Base-by-base conservation (phyloP, 1,140 invertebrate species). In the Drosophila setifemur region DNA sequence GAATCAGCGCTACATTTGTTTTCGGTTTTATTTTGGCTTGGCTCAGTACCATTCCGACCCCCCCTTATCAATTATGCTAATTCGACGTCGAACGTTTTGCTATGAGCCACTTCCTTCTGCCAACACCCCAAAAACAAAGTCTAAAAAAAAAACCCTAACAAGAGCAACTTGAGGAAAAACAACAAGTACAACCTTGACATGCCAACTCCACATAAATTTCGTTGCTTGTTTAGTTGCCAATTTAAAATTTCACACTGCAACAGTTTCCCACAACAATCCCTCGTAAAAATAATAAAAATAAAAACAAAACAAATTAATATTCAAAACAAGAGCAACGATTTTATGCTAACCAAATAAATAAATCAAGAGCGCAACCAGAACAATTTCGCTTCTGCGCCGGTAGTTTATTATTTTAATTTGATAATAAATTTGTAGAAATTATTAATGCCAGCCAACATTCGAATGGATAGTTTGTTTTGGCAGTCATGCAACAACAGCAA, bases 351-450 rank as follows among this genome's bases (percentile, higher is more conserved):
- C 29, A 73, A 79, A 81, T 74, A 77, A 74, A 83, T 70, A 83
- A 66, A 48, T 54, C 39, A 83, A 60, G 49, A 52, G 47, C 33
- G 16, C 53, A 9, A 25, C n/a, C 8, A 25, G 29, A 25, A 11
- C 8, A 5, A 9, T 12, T 37, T 12, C 1, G 7, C 33, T 16
- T 16, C 7, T 37, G 33, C 8, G 11, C 14, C 14, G 2, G 2
- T 44, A 49, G 58, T 69, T 55, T 77, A 76, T 76, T 82, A 50
- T 77, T 83, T 61, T 44, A 57, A 23, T 47, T 68, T 69, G 64
- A 31, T 66, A 83, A 83, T 85, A 85, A 83, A 85, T 83, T 37
- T 85, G 58, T 57, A 37, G 11, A 63, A 74, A 85, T 78, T 82
- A 85, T 85, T 73, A 85, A 66, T 70, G 57, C 64, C 39, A 25